A percentile compares a stretch with the other conserved stretches of the same genome.
phyloP scores from a whole-genome alignment of 92 coral and sea anemone species.

The Paragorgia papillata region DNA sequence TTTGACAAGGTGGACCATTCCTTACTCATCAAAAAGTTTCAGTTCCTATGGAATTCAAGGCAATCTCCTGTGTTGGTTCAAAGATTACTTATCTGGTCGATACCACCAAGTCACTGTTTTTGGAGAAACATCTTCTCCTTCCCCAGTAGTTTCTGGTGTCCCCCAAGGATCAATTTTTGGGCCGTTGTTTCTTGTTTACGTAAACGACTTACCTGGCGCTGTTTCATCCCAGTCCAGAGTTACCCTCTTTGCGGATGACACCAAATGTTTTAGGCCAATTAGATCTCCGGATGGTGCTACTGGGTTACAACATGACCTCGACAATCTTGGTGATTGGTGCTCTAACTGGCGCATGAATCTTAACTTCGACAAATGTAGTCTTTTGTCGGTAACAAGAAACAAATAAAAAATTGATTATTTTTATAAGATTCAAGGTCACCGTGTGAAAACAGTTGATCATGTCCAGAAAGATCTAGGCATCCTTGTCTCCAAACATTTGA shows the following conservation, averaged over 20 bases:
- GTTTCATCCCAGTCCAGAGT: conserved; percentile 29
- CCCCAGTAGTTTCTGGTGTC: conserved; percentile 5
- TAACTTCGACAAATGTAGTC: neutral
- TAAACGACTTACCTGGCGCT: conserved; percentile 36
- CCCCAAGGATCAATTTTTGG: conserved; percentile 13
- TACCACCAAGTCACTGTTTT: too few relatives aligned
- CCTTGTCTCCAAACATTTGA: too few relatives aligned
- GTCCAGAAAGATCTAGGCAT: too few relatives aligned
- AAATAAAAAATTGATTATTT: neutral
- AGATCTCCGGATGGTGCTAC: neutral
- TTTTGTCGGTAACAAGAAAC: neutral
- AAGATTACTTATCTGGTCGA: conserved; percentile 11
- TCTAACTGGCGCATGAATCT: neutral
- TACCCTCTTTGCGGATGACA: conserved; percentile 54
- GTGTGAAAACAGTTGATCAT: too few relatives aligned
- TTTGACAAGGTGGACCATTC: conserved; percentile 21
- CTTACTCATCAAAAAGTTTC: neutral
- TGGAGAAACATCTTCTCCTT: too few relatives aligned
- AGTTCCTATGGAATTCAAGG: neutral
- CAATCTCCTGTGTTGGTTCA: conserved; percentile 15
- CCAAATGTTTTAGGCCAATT: conserved; percentile 44
- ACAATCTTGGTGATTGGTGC: neutral
- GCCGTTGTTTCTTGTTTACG: conserved; percentile 14
- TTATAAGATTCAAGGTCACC: too few relatives aligned
- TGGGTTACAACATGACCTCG: neutral